A percentile compares a stretch with the other conserved stretches of the same genome.
phyloP scores from a whole-genome alignment of 2,888 invertebrate species.

The Phaedon cochleariae region DNA sequence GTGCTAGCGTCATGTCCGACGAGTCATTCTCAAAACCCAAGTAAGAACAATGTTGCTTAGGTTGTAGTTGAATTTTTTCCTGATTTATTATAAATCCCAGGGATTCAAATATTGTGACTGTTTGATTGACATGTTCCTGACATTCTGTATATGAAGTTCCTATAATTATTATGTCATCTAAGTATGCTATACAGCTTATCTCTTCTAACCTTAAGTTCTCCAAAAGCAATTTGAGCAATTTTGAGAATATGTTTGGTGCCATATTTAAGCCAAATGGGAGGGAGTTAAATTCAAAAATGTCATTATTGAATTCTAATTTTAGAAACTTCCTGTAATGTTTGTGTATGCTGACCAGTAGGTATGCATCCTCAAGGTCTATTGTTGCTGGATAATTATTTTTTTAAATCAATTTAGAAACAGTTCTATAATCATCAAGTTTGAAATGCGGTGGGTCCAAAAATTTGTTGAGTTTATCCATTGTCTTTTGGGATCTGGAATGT shows the following conservation, averaged over 20 bases:
- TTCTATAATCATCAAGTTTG: slow-evolving; percentile 14
- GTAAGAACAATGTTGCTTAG: background rate
- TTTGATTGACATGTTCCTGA: background rate
- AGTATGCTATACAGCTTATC: background rate
- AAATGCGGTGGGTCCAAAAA: background rate
- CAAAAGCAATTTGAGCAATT: slow-evolving; percentile 39
- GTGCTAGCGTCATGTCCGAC: background rate
- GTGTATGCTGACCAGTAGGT: background rate
- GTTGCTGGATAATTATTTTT: background rate
- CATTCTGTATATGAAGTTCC: background rate
- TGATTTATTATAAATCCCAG: background rate
- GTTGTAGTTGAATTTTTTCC: background rate
- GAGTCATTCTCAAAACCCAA: background rate
- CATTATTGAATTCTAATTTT: slow-evolving; percentile 1
- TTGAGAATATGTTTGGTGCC: slow-evolving; percentile 35
- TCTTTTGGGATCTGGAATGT: too few species aligned
- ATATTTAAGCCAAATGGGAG: slow-evolving; percentile 5
- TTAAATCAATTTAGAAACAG: background rate
- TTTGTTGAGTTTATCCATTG: too few species aligned
- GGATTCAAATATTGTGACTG: background rate
- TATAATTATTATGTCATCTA: background rate
- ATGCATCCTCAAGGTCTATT: slow-evolving; percentile 16
- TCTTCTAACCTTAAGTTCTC: slow-evolving; percentile 18
- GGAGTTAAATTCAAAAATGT: background rate
- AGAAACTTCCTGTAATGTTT: background rate